These are phyloP conservation scores for Xanthia togata DNA, from an alignment of 2,888 invertebrate genomes.

Conservation along the genomic window DNA sequence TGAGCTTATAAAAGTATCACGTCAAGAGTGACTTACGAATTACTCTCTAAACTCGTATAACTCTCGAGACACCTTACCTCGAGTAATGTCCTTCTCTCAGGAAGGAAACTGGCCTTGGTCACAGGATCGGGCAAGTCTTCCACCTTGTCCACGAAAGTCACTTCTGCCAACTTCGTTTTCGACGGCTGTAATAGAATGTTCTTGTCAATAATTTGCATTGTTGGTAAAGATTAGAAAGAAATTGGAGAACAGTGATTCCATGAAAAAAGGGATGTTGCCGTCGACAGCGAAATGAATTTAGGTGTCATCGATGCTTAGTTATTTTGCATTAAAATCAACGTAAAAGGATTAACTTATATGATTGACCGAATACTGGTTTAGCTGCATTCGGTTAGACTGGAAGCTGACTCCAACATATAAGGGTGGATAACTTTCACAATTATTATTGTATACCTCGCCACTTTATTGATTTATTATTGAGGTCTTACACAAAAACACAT, in stretches of 20 bases:
- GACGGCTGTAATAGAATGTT: constrained; percentile 78
- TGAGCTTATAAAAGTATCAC: not conserved
- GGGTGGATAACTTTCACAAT: no score
- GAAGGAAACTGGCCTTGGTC: constrained; percentile 73
- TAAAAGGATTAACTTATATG: no score
- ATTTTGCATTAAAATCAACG: not conserved
- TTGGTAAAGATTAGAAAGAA: not conserved
- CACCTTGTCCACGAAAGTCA: constrained; percentile 81
- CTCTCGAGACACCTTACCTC: constrained; percentile 73
- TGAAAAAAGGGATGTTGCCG: not conserved
- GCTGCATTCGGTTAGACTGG: no score
- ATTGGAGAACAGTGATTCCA: not conserved
- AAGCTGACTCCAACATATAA: no score
- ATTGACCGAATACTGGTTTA: no score
- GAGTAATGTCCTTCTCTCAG: constrained; percentile 83
- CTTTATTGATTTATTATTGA: no score
- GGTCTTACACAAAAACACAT: no score
- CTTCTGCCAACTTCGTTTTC: constrained; percentile 83
- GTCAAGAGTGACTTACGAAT: no score
- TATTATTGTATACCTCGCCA: no score
- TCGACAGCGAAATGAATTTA: not conserved
- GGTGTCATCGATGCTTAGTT: not conserved
- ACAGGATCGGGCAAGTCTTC: constrained; percentile 86
- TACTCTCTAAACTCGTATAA: not conserved
- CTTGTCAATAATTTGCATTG: not conserved